Percentiles rank a stretch among this genome's conserved stretches.
These are phyloP conservation scores for Amphiprion clarkii DNA, from an alignment of 2,797 vertebrate species.

Conservation along the genomic window DNA sequence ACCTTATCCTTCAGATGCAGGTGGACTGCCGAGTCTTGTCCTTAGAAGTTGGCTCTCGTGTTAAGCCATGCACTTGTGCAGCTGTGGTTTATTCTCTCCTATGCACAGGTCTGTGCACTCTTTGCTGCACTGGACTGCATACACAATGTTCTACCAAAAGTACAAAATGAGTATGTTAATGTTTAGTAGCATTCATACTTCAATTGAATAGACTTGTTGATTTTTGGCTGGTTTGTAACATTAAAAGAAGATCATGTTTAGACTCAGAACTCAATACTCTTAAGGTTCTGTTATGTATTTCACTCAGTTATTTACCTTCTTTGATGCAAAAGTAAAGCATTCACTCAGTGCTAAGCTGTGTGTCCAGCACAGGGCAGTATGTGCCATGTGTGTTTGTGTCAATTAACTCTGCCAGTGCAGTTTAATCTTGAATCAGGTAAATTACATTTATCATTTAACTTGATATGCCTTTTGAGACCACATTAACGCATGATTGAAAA, in stretches of 20 bases:
- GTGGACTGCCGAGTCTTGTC: too few relatives aligned
- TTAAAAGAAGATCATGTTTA: background rate
- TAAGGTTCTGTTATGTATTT: background rate
- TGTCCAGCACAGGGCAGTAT: background rate
- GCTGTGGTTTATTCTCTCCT: too few relatives aligned
- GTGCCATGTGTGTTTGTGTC: background rate
- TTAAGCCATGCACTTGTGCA: too few relatives aligned
- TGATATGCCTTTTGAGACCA: constrained; percentile 22
- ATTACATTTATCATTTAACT: constrained; percentile 19
- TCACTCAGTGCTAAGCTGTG: background rate
- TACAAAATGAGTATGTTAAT: too few relatives aligned
- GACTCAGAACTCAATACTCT: background rate
- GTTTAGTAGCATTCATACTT: too few relatives aligned
- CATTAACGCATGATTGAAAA: constrained; percentile 10
- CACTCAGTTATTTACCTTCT: constrained; percentile 13
- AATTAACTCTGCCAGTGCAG: background rate
- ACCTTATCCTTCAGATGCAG: too few relatives aligned
- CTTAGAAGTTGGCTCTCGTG: too few relatives aligned
- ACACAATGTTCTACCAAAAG: too few relatives aligned
- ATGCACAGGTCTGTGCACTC: too few relatives aligned
- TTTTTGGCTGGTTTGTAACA: too few relatives aligned
- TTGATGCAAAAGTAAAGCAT: constrained; percentile 16
- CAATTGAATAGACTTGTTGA: too few relatives aligned
- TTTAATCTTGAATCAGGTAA: constrained; percentile 14
- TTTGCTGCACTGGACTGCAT: too few relatives aligned